Conservation (phyloP, 2,888 invertebrate species). For the Helleia helle region DNA sequence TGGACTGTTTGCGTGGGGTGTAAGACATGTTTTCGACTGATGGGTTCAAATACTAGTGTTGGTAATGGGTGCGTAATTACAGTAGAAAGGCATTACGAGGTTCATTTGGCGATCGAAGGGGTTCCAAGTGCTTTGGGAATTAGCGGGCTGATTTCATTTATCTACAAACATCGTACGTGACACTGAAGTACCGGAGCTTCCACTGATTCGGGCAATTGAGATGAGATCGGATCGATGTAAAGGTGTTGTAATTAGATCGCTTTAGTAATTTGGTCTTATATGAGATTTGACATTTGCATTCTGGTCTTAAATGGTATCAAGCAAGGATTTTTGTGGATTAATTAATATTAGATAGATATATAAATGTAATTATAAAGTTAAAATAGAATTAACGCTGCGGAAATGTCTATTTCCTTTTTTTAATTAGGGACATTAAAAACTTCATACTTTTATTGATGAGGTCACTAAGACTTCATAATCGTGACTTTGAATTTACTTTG, state of each 20-base stretch:
- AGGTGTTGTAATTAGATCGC: background rate
- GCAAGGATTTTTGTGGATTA: too few species aligned
- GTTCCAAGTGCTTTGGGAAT: slow-evolving; percentile 44
- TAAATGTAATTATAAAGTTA: too few species aligned
- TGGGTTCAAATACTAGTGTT: slow-evolving; percentile 54
- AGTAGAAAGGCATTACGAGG: slow-evolving; percentile 67
- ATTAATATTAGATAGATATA: too few species aligned
- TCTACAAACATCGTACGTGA: slow-evolving; percentile 39
- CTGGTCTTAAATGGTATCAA: too few species aligned
- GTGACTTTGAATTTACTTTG: too few species aligned
- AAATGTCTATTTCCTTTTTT: too few species aligned
- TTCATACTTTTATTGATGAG: too few species aligned
- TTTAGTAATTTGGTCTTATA: too few species aligned
- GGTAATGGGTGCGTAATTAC: slow-evolving; percentile 68
- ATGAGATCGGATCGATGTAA: slow-evolving; percentile 9
- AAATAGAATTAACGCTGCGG: too few species aligned
- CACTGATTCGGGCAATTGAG: slow-evolving; percentile 20
- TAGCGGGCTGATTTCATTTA: slow-evolving; percentile 46
- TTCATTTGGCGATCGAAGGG: slow-evolving; percentile 63
- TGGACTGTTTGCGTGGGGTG: slow-evolving; percentile 28
- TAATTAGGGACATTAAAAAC: too few species aligned
- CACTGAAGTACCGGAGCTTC: slow-evolving; percentile 21
- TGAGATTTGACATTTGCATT: too few species aligned
- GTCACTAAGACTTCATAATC: too few species aligned
- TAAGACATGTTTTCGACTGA: slow-evolving; percentile 30